Evolutionary conservation across 2,113 vertebrate species (phyloP).

Genomic region (Micromys minutus): DNA sequence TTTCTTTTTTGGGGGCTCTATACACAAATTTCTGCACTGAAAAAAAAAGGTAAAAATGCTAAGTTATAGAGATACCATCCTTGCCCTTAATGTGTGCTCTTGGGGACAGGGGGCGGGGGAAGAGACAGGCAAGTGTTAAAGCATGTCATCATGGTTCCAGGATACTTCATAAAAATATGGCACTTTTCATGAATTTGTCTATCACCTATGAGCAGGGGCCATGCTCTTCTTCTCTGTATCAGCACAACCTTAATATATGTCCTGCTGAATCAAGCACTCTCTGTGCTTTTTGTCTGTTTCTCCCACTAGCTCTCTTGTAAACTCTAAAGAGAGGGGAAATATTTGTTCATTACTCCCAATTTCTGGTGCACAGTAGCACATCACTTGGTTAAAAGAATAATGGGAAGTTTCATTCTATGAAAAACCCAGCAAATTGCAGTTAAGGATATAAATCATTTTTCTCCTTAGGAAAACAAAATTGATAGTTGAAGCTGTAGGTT

Average conservation of each 20-base stretch:
- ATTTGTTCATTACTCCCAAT: neutral
- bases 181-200: neutral
- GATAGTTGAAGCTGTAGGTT: conserved; percentile 28
- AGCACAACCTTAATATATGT: neutral
- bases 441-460: neutral
- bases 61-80: neutral
- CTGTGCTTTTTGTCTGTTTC: neutral
- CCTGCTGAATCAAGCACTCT: neutral
- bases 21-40: neutral
- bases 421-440: neutral
- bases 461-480: conserved; percentile 10
- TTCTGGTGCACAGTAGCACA: neutral
- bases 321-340: neutral
- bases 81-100: neutral
- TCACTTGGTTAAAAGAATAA: conserved; percentile 29
- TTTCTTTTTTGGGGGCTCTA: neutral
- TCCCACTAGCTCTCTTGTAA: neutral
- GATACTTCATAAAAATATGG: neutral
- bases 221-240: neutral
- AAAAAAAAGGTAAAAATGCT: neutral
- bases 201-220: neutral
- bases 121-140: neutral
- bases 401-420: neutral
- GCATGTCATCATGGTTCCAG: neutral
- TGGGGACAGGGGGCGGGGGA: neutral